A percentile compares a stretch with the other conserved stretches of the same genome.
phyloP scores from a whole-genome alignment of 2,113 vertebrate genomes.

The Martes martes region DNA sequence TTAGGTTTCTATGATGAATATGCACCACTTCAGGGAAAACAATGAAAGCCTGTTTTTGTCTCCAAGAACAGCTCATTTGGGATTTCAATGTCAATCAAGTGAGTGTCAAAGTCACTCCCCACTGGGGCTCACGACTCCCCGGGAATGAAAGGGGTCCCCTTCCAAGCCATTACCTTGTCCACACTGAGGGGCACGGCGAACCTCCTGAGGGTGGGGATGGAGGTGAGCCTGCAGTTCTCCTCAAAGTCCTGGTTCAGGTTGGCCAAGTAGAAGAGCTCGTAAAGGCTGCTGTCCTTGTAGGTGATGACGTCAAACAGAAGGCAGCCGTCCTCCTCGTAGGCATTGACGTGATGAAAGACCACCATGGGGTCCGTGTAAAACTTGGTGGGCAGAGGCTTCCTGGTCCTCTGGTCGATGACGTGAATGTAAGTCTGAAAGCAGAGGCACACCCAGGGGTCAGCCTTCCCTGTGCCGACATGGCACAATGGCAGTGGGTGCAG shows the following conservation, averaged over 20 bases:
- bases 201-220: slow-evolving; percentile 84
- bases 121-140: not conserved
- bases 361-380: slow-evolving; percentile 88
- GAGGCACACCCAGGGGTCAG: not conserved
- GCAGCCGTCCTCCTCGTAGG: slow-evolving; percentile 92
- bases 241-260: slow-evolving; percentile 79
- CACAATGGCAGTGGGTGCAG: fast-evolving
- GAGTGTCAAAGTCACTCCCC: not conserved
- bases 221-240: slow-evolving; percentile 62
- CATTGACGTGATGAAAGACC: slow-evolving; percentile 93
- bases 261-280: slow-evolving; percentile 92
- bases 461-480: not conserved
- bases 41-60: not conserved
- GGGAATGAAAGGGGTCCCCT: fast-evolving
- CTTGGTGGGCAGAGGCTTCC: slow-evolving; percentile 84
- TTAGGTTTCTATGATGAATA: not conserved
- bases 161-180: slow-evolving; percentile 83
- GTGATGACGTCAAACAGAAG: slow-evolving; percentile 91
- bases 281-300: slow-evolving; percentile 89
- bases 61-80: not conserved
- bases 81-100: not conserved
- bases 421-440: slow-evolving; percentile 92
- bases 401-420: slow-evolving; percentile 89
- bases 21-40: not conserved
- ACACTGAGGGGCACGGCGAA: slow-evolving; percentile 87